Evolutionary conservation across 1,140 invertebrate species (phyloP).

Genomic region (Lepeophtheirus salmonis): DNA sequence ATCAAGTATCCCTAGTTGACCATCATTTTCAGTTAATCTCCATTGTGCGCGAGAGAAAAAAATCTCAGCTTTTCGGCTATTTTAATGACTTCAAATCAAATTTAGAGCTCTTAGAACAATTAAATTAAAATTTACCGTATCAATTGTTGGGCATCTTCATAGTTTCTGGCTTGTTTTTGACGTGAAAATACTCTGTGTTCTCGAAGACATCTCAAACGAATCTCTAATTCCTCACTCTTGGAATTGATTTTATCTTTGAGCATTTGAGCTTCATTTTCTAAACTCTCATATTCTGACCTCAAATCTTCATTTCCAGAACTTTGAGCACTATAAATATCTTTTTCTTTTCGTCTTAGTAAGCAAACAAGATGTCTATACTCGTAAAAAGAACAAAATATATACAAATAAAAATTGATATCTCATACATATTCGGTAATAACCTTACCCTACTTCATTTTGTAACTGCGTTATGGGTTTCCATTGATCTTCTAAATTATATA

Average conservation of each 20-base stretch:
- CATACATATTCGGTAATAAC: conserved; percentile 39
- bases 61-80: conserved; percentile 72
- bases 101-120: too few species aligned
- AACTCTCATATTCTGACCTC: conserved; percentile 18
- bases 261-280: conserved; percentile 26
- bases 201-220: conserved; percentile 69
- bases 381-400: neutral
- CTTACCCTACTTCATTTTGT: conserved; percentile 55
- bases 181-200: conserved; percentile 35
- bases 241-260: conserved; percentile 70
- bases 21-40: conserved; percentile 89
- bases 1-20: conserved; percentile 89
- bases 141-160: neutral
- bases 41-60: conserved; percentile 98
- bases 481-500: conserved; percentile 73
- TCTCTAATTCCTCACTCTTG: conserved; percentile 76
- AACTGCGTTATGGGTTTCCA: conserved; percentile 71
- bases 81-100: too few species aligned
- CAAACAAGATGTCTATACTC: neutral
- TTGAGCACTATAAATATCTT: conserved; percentile 13
- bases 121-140: conserved; percentile 41
- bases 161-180: conserved; percentile 3
- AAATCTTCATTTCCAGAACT: neutral
- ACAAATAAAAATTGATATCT: too few species aligned
- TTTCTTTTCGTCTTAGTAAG: conserved; percentile 6